Percentiles rank a stretch among this genome's conserved stretches.
phyloP scores from a whole-genome alignment of 2,888 invertebrate species.

The Megaustenia siamemsis region DNA sequence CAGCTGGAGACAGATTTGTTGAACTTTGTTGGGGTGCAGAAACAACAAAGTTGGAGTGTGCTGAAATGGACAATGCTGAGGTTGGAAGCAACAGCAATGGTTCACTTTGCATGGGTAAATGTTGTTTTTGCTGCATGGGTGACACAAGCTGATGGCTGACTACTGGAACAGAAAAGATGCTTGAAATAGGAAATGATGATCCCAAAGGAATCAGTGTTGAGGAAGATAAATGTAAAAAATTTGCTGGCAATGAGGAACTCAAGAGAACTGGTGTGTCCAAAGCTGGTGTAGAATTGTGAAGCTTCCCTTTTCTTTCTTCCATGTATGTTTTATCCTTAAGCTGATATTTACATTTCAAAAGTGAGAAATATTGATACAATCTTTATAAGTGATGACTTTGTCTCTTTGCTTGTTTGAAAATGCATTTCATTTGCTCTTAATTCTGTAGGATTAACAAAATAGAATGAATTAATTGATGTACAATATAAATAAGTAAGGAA shows the following conservation, averaged over 20 bases:
- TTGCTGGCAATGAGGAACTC: conserved; percentile 5
- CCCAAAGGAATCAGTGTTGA: background rate
- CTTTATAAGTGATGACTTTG: background rate
- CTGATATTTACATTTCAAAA: background rate
- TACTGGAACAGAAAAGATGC: conserved; percentile 15
- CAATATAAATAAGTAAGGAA: no score
- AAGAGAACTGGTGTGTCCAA: conserved; percentile 17
- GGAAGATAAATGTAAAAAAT: conserved; percentile 26
- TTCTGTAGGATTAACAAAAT: background rate
- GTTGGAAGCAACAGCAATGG: conserved; percentile 29
- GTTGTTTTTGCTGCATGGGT: conserved; percentile 23
- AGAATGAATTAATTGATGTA: background rate
- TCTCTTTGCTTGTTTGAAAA: background rate
- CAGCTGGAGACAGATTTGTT: background rate
- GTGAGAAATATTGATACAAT: background rate
- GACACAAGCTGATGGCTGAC: conserved; percentile 14
- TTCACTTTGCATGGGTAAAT: conserved; percentile 9
- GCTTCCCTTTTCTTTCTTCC: conserved; percentile 15
- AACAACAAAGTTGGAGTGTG: background rate
- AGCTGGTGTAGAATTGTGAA: background rate
- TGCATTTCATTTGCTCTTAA: background rate
- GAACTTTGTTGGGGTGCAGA: background rate
- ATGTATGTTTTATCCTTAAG: background rate
- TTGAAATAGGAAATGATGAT: conserved; percentile 19
- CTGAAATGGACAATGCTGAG: conserved; percentile 24